Base-by-base conservation (phyloP, 2,113 vertebrate genomes). In the Pteronura brasiliensis region DNA sequence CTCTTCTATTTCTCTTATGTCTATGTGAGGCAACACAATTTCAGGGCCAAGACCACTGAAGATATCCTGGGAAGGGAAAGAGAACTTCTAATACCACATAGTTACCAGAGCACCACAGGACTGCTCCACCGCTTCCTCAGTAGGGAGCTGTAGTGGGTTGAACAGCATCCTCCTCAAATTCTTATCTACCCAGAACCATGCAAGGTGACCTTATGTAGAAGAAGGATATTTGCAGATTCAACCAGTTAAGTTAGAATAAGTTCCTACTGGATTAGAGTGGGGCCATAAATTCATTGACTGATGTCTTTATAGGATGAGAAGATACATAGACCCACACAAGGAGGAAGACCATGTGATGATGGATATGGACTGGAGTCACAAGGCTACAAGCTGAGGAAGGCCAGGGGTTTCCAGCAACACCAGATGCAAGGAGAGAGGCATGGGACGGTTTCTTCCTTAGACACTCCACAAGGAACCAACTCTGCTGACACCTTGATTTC, bases 111-210 rank as follows among this genome's bases (percentile, higher is more conserved):
- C 2, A 4, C 4, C 6, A 3, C 15, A 15, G 1, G 18, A 57
- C 1, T 0, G 1, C n/a, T 31, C 7, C 9, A 23, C 34, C 7
- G 57, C 0, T 4, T 14, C 34, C 21, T 42, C 49, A 0, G 5
- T 27, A 85, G 36, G 1, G 1, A 29, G 3, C 13, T 52, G 15
- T 17, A 17, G 10, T 12, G 9, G 2, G 3, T 63, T 55, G 25
- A 74, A 67, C 29, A 59, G 27, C 2, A 52, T 7, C 10, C 9
- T 57, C 13, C 2, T 44, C 1, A 85, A 65, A 49, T 69, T 10
- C 18, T 18, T 34, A 25, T 12, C 21, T 59, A 25, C 20, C 1
- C 39, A 55, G 31, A 86, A 74, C 13, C 55, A 65, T 4, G 31
- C 7, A 74, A 29, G 14, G 9, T 21, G 20, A 18, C 2, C 47